A percentile compares a stretch with the other conserved stretches of the same genome.
Conservation (phyloP, 2,797 vertebrate genomes). For the Myiotriccus ornatus region DNA sequence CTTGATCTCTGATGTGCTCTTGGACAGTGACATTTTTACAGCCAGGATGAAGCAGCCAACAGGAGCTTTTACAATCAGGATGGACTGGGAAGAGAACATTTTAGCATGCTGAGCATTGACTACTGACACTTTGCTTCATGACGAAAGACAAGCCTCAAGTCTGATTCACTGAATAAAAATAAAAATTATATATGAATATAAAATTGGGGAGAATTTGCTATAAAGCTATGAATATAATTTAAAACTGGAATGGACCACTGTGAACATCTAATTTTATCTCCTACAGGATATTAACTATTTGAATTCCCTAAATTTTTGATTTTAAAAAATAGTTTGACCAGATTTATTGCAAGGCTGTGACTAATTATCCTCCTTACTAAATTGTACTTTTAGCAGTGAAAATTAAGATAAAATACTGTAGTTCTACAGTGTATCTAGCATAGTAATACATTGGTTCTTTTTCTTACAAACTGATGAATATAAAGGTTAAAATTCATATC, state of each 20-base stretch:
- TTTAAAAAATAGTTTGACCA: not conserved
- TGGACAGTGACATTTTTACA: not conserved
- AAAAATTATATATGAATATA: not conserved
- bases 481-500: not conserved
- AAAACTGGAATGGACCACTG: not conserved
- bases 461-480: not conserved
- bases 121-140: not conserved
- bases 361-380: not conserved
- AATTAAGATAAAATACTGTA: not conserved
- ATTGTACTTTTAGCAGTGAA: not conserved
- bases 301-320: not conserved
- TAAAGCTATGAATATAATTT: not conserved
- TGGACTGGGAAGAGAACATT: not conserved
- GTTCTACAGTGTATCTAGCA: not conserved
- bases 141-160: not conserved
- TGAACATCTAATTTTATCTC: not conserved
- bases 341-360: not conserved
- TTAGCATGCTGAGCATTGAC: not conserved
- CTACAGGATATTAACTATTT: not conserved
- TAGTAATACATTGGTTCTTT: not conserved
- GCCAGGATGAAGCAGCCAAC: not conserved
- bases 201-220: not conserved
- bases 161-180: not conserved
- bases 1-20: not conserved
- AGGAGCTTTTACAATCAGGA: not conserved